Base-by-base conservation (phyloP, 2,888 invertebrate genomes). In the Calliphora vomitoria region DNA sequence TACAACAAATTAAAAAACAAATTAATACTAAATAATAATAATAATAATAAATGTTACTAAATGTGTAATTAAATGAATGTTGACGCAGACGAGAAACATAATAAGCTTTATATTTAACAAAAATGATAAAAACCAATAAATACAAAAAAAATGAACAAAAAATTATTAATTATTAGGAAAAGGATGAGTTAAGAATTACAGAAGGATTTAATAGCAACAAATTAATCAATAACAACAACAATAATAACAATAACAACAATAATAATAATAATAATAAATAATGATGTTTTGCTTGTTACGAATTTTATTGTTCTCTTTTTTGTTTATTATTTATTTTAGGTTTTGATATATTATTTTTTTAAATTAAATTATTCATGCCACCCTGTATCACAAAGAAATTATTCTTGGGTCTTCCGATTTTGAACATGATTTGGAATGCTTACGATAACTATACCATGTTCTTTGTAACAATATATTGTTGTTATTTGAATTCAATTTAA, bases 41-140 rank as follows among this genome's bases (percentile, higher is more conserved):
- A 79, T 87, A 88, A 88, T 86, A 87, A 78, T 68, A 86, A 88
- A 83, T 87, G 87, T 83, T 88, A 89, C 88, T 87, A 79, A 86
- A 81, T 89, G 88, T 89, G 89, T 89, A 88, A 88, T 88, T 87
- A 87, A 90, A 90, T 90, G 89, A 90, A 90, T 91, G 79, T 86
- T 89, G 35, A 80, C 60, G 25, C 31, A 71, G 47, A 58, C 55
- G 58, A 72, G 47, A 78, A 80, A 82, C 78, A 71, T 68, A 78
- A 75, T 58, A 82, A 87, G 83, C 83, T 87, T 82, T 83, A 85
- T 58, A 78, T 58, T 81, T 75, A 72, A 44, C 66, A 85, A 71
- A 60, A 64, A 58, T 81, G 41, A 18, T 13, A 75, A 18, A 38
- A 74, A 44, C 13, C 3, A 44, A 44, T 4, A 44, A 44, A 13